Base-by-base conservation (phyloP, 2,113 vertebrate genomes). In the Cyprinus carpio region DNA sequence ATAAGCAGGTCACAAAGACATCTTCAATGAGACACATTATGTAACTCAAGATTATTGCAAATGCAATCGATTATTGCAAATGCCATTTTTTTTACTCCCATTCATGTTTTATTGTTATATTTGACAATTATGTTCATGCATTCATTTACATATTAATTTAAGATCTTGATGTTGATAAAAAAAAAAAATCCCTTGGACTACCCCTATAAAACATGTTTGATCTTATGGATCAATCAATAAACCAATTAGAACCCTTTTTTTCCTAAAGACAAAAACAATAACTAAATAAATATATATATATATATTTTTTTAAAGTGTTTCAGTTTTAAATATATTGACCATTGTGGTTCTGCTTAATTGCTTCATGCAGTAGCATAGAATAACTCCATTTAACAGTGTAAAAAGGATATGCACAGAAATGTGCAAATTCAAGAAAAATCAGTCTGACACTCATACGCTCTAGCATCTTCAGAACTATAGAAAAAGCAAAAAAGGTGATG, bases 401-500 rank as follows among this genome's bases (percentile, higher is more conserved):
- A 34, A 40, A 72, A 40, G 40, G n/a, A 75, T 16, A n/a, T 75
- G 37, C 69, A 72, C 20, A 77, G 1, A 77, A 75, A 75, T 51
- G 29, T 81, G 58, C n/a, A 20, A 46, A 62, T 18, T 20, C 40
- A n/a, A 58, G 20, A 46, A 80, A 64, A 62, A 37, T 60, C 54
- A 16, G 54, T 13, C 16, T 56, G 75, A 58, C 54, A 6, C 54
- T 78, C 23, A 34, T 31, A 37, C 1, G 13, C 34, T 40, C 3
- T 80, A n/a, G 34, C n/a, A 16, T 25, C 31, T 79, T 43, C 31
- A 18, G 56, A 62, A 80, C 12, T 27, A 8, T 9, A 80, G 6
- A 62, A n/a, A 25, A 16, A 79, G 11, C 18, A 75, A 77, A 58
- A 79, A 79, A 81, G 60, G 62, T 69, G 80, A 65, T 81, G 80